Percentiles rank a stretch among this genome's conserved stretches.
phyloP scores from a whole-genome alignment of 1,140 invertebrate species.

The Leptinotarsa undecemlineata region DNA sequence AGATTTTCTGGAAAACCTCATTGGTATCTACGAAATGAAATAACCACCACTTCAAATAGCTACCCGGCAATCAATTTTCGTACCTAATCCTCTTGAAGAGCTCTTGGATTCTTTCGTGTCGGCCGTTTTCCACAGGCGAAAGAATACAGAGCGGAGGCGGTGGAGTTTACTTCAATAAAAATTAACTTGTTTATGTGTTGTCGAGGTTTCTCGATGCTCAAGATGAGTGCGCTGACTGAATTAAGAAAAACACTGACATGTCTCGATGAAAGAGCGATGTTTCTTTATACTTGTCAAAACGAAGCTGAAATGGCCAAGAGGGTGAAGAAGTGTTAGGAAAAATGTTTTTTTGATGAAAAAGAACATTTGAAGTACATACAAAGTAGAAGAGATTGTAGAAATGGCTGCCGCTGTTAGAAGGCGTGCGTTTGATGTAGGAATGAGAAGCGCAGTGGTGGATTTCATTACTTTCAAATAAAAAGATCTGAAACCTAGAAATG shows the following conservation, averaged over 20 bases:
- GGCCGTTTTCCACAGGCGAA: conserved; percentile 13
- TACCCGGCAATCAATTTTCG: conserved; percentile 4
- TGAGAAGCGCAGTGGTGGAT: no score
- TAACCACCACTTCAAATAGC: background rate
- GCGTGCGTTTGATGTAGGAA: no score
- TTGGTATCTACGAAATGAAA: background rate
- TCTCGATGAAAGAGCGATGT: background rate
- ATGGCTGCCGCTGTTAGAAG: no score
- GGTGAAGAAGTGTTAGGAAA: no score
- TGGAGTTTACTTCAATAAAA: conserved; percentile 1
- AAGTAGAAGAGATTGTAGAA: no score
- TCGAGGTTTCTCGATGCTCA: conserved; percentile 6
- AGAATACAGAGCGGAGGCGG: background rate
- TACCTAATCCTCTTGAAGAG: conserved; percentile 11
- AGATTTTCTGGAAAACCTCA: background rate
- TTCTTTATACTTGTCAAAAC: background rate
- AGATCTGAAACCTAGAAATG: background rate
- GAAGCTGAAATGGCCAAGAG: background rate
- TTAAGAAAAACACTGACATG: background rate
- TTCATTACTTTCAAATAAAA: no score
- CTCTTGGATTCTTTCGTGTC: conserved; percentile 14
- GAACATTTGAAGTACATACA: no score
- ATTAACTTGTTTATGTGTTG: conserved; percentile 21
- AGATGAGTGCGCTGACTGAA: background rate
- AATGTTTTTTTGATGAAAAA: no score